Conservation (phyloP, 2,888 invertebrate genomes). For the Carterocephalus palaemon region DNA sequence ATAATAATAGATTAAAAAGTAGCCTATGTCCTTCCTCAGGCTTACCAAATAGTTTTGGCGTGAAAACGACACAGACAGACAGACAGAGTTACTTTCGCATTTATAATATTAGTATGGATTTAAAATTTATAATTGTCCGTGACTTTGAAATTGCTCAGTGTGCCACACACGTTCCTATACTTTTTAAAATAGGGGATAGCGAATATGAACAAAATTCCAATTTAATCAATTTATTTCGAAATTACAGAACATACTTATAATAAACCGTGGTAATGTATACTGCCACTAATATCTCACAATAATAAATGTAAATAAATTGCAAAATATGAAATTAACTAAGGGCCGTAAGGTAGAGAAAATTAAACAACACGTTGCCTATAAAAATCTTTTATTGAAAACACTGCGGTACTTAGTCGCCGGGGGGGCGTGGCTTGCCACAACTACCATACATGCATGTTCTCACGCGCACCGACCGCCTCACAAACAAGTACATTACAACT, state of each 20-base stretch:
- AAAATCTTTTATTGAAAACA: constrained; percentile 76
- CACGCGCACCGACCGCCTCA: constrained; percentile 37
- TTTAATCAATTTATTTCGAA: constrained; percentile 12
- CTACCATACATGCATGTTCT: constrained; percentile 53
- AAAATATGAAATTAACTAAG: constrained; percentile 3
- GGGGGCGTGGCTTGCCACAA: constrained; percentile 60
- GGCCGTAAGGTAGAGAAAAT: constrained; percentile 14
- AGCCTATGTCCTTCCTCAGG: too few species aligned
- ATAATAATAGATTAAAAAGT: too few species aligned
- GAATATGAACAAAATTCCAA: background rate
- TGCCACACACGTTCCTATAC: too few species aligned
- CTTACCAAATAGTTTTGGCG: too few species aligned
- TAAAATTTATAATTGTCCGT: too few species aligned
- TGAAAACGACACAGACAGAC: too few species aligned
- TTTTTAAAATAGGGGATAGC: background rate
- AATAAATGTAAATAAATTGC: constrained; percentile 18
- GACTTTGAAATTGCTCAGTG: too few species aligned
- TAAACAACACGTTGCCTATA: constrained; percentile 55
- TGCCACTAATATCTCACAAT: constrained; percentile 18
- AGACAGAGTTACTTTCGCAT: too few species aligned
- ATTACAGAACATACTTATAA: constrained; percentile 19
- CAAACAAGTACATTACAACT: constrained; percentile 59
- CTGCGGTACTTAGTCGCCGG: constrained; percentile 64
- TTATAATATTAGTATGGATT: too few species aligned
- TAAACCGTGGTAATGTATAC: constrained; percentile 16